Evolutionary conservation across 2,888 invertebrate genomes (phyloP).

Genomic region (Noctua janthe): DNA sequence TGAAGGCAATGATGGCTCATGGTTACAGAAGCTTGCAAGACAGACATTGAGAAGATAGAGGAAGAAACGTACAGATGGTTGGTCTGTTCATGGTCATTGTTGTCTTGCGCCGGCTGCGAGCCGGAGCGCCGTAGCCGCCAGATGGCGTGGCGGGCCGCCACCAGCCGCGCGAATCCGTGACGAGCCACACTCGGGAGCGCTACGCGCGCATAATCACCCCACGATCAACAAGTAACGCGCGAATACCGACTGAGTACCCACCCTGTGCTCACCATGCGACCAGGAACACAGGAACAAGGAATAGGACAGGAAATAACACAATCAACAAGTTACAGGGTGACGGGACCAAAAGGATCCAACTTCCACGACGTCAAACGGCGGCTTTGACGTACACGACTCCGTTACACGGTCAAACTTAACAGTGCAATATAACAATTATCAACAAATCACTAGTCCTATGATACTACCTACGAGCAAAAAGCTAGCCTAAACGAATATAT

Average conservation of each 20-base stretch:
- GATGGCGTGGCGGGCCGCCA: slow-evolving; percentile 93
- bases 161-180: slow-evolving; percentile 93
- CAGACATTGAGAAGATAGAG: slow-evolving; percentile 80
- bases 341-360: slow-evolving; percentile 63
- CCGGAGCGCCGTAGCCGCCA: slow-evolving; percentile 92
- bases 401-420: slow-evolving; percentile 69
- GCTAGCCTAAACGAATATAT: slow-evolving; percentile 86
- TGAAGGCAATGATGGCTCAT: slow-evolving; percentile 59
- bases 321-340: slow-evolving; percentile 75
- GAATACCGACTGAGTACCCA: slow-evolving; percentile 68
- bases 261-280: slow-evolving; percentile 77
- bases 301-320: slow-evolving; percentile 47
- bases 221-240: slow-evolving; percentile 80
- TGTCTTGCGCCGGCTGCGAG: slow-evolving; percentile 88
- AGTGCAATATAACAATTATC: slow-evolving; percentile 48
- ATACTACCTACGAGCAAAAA: slow-evolving; percentile 84
- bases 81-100: slow-evolving; percentile 89
- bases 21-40: slow-evolving; percentile 71
- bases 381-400: slow-evolving; percentile 74
- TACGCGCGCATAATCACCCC: slow-evolving; percentile 85
- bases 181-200: slow-evolving; percentile 91
- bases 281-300: slow-evolving; percentile 68
- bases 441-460: slow-evolving; percentile 55
- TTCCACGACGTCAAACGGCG: slow-evolving; percentile 76
- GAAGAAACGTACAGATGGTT: slow-evolving; percentile 90